phyloP scores from a whole-genome alignment of 2,797 vertebrate genomes.

The Otolemur crassicaudatus region DNA sequence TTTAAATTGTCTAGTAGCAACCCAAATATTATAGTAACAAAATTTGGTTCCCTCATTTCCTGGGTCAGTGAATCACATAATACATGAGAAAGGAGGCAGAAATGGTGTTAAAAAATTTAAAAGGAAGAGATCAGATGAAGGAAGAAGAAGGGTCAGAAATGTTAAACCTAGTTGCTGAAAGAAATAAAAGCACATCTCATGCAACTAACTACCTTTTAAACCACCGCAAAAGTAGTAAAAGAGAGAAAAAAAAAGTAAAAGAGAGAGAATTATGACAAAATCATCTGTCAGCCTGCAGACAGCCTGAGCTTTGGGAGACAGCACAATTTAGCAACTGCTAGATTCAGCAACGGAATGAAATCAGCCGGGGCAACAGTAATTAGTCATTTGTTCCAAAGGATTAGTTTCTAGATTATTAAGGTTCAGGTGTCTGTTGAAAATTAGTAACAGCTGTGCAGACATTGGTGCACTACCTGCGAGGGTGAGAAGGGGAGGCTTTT shows the following conservation, averaged over 20 bases:
- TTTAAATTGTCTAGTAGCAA: slow-evolving; percentile 76
- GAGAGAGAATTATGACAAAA: slow-evolving; percentile 68
- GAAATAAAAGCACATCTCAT: slow-evolving; percentile 82
- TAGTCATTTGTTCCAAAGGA: slow-evolving; percentile 91
- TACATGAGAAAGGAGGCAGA: slow-evolving; percentile 81
- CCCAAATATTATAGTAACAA: slow-evolving; percentile 80
- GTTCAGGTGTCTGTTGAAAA: slow-evolving; percentile 87
- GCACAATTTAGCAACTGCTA: slow-evolving; percentile 78
- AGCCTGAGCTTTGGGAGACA: slow-evolving; percentile 73
- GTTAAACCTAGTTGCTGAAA: slow-evolving; percentile 74
- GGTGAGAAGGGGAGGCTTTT: slow-evolving; percentile 96
- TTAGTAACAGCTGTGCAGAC: slow-evolving; percentile 90
- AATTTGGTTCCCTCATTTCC: slow-evolving; percentile 72
- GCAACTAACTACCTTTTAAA: slow-evolving; percentile 75
- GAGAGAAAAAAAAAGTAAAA: slow-evolving; percentile 64
- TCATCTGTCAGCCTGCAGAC: slow-evolving; percentile 80
- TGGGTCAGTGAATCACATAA: slow-evolving; percentile 86
- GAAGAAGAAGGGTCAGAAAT: slow-evolving; percentile 72
- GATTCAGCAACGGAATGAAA: slow-evolving; percentile 84
- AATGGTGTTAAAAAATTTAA: slow-evolving; percentile 73
- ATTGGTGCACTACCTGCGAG: slow-evolving; percentile 93
- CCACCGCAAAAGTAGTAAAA: slow-evolving; percentile 69
- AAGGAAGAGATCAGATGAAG: background rate
- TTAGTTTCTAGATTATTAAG: slow-evolving; percentile 92
- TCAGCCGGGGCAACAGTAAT: slow-evolving; percentile 86